Percentiles rank a stretch among this genome's conserved stretches.
Evolutionary conservation across 2,113 vertebrate species (phyloP).

Genomic region (Xenopus laevis): DNA sequence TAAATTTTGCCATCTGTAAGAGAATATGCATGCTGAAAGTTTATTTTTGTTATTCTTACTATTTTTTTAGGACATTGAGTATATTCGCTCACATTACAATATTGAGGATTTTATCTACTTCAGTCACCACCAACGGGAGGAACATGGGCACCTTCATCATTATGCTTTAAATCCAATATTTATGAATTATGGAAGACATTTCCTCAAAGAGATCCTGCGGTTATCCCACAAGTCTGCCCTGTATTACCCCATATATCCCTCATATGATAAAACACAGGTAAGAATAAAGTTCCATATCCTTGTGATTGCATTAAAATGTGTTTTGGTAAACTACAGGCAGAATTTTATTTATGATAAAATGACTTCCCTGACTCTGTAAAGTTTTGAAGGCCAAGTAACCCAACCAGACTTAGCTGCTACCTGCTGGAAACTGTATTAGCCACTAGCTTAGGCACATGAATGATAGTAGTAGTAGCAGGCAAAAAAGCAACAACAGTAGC

Average conservation of each 20-base stretch:
- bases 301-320: no score
- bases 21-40: background rate
- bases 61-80: conserved; percentile 77
- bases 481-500: no score
- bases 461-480: no score
- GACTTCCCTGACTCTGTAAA: no score
- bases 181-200: conserved; percentile 68
- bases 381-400: no score
- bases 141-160: conserved; percentile 79
- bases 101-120: conserved; percentile 88
- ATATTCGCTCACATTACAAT: conserved; percentile 79
- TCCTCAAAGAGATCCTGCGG: conserved; percentile 85
- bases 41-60: background rate
- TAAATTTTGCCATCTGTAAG: background rate
- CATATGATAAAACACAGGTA: conserved; percentile 65
- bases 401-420: no score
- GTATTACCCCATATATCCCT: conserved; percentile 73
- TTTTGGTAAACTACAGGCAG: no score
- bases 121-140: conserved; percentile 69
- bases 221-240: conserved; percentile 79
- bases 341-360: no score
- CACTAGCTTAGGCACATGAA: no score
- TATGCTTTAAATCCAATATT: conserved; percentile 73
- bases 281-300: background rate
- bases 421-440: no score